Evolutionary conservation across 2,888 invertebrate genomes (phyloP).

Genomic region (Trichopria drosophilae): DNA sequence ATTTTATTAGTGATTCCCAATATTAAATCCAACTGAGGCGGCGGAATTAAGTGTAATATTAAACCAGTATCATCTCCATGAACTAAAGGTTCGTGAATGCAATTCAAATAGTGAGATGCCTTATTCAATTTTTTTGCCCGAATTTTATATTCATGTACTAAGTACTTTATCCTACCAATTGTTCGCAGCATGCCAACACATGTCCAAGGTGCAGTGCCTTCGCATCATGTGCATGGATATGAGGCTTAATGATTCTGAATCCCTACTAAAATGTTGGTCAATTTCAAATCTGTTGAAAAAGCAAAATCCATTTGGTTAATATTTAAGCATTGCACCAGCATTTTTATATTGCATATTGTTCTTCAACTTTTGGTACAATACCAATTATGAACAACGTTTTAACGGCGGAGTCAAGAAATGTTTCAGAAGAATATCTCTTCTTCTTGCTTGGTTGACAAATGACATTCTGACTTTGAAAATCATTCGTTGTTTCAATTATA

Average conservation of each 20-base stretch:
- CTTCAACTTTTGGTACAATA: slow-evolving; percentile 1
- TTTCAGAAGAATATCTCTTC: too few relatives aligned
- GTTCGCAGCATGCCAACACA: background rate
- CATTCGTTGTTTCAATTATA: too few relatives aligned
- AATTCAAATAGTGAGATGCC: background rate
- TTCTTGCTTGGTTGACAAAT: too few relatives aligned
- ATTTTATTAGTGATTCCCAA: too few relatives aligned
- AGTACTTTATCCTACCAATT: background rate
- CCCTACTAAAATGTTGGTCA: too few relatives aligned
- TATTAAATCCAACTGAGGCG: background rate
- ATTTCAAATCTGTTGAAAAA: slow-evolving; percentile 1
- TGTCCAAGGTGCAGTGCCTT: background rate
- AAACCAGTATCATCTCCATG: background rate
- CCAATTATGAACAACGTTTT: background rate
- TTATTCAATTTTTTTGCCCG: background rate
- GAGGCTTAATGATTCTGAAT: background rate
- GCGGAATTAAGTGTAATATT: background rate
- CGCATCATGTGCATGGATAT: slow-evolving; percentile 1
- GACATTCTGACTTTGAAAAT: too few relatives aligned
- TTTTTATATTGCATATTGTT: background rate
- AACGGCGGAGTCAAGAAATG: background rate
- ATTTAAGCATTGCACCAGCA: background rate
- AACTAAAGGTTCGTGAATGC: background rate
- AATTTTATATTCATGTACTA: background rate
- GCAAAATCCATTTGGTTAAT: background rate